phyloP scores from a whole-genome alignment of 2,888 invertebrate genomes.

The Dorcus parallelipipedus region DNA sequence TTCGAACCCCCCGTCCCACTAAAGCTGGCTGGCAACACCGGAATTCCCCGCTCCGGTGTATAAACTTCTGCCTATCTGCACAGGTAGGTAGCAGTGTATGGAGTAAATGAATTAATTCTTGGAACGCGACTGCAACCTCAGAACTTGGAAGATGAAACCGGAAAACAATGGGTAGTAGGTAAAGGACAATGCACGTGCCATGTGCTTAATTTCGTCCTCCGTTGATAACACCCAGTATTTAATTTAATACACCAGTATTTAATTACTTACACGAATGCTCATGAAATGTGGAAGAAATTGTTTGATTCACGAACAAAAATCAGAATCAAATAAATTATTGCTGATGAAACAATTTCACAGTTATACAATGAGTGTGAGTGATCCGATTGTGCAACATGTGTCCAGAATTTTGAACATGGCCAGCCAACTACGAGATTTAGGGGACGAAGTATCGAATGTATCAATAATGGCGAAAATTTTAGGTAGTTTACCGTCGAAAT shows the following conservation, averaged over 20 bases:
- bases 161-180: neutral
- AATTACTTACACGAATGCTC: neutral
- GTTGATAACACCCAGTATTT: neutral
- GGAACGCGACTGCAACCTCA: neutral
- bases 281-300: too few relatives aligned
- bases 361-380: constrained; percentile 19
- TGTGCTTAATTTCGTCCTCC: neutral
- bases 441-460: neutral
- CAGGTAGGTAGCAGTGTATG: too few relatives aligned
- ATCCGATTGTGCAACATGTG: constrained; percentile 25
- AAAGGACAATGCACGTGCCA: neutral
- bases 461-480: neutral
- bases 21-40: too few relatives aligned
- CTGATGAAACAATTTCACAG: constrained; percentile 20
- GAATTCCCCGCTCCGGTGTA: too few relatives aligned
- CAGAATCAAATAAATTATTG: constrained; percentile 24
- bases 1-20: too few relatives aligned
- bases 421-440: constrained; percentile 23
- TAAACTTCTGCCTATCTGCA: too few relatives aligned
- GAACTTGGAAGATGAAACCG: neutral
- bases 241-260: neutral
- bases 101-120: neutral
- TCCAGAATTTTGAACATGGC: constrained; percentile 25
- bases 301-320: constrained; percentile 28
- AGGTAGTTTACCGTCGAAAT: constrained; percentile 5